Percentiles rank a stretch among this genome's conserved stretches.
These are phyloP conservation scores for Clinocottus analis DNA, from an alignment of 2,113 vertebrate species.

Conservation along the genomic window DNA sequence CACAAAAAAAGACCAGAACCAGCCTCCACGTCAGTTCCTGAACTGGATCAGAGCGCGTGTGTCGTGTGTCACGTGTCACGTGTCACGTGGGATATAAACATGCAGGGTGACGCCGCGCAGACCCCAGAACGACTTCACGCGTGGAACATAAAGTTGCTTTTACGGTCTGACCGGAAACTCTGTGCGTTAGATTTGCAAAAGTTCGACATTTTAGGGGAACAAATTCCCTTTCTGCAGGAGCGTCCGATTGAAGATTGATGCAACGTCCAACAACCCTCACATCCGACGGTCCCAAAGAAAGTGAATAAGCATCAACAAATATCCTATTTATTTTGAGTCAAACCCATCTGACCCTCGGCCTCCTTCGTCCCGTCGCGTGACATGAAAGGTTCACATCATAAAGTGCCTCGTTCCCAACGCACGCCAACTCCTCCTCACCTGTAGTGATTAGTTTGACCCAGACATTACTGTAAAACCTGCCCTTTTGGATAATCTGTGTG, in stretches of 20 bases:
- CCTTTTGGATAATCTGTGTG: constrained; percentile 19
- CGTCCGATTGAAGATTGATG: not conserved
- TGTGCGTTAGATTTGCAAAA: not conserved
- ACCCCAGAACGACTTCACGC: constrained; percentile 1
- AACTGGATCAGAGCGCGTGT: not conserved
- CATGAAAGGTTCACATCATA: constrained; percentile 14
- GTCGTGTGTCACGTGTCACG: too few species aligned
- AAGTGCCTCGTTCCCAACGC: constrained; percentile 18
- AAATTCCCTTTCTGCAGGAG: not conserved
- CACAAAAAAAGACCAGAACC: not conserved
- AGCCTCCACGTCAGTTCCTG: not conserved
- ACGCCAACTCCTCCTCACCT: too few species aligned
- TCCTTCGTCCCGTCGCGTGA: not conserved
- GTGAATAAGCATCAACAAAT: not conserved
- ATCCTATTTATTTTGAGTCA: constrained; percentile 2
- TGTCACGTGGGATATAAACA: constrained; percentile 39
- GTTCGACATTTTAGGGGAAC: not conserved
- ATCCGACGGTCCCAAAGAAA: not conserved
- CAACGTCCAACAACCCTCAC: not conserved
- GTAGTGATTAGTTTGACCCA: not conserved
- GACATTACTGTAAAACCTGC: not conserved
- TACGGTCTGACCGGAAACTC: not conserved
- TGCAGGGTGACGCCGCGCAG: constrained; percentile 36
- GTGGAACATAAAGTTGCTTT: constrained; percentile 4
- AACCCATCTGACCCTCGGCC: not conserved